Conservation (phyloP, 2,113 vertebrate genomes). For the Rana temporaria region DNA sequence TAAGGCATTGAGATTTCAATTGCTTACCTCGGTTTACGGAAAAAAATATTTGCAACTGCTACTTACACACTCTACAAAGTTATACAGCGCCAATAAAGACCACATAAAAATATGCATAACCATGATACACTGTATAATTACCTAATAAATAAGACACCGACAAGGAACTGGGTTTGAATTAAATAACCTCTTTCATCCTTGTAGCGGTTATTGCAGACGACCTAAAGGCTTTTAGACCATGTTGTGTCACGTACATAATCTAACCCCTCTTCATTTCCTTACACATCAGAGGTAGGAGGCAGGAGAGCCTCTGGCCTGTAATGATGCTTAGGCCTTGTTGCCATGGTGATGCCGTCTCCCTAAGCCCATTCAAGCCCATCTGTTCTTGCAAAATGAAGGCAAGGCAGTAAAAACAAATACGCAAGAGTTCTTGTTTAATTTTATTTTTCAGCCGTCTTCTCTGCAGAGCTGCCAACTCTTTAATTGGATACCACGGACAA, state of each 20-base stretch:
- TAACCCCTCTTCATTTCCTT: conserved; percentile 10
- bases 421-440: conserved; percentile 25
- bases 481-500: conserved; percentile 20
- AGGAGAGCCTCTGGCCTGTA: conserved; percentile 44
- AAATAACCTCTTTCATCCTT: neutral
- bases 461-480: conserved; percentile 9
- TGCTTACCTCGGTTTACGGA: too few relatives aligned
- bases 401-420: conserved; percentile 41
- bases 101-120: neutral
- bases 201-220: neutral
- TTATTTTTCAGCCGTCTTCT: conserved; percentile 16
- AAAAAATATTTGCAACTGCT: neutral
- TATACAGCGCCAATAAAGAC: neutral
- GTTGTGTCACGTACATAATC: conserved; percentile 14
- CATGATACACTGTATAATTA: neutral
- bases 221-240: neutral
- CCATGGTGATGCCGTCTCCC: conserved; percentile 40
- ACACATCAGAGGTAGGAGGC: conserved; percentile 38
- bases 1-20: too few relatives aligned
- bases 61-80: neutral
- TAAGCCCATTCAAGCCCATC: conserved; percentile 47
- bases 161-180: neutral
- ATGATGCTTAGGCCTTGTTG: conserved; percentile 47
- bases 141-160: neutral
- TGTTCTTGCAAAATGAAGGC: conserved; percentile 36